These are phyloP conservation scores for Diaprepes abbreviatus DNA, from an alignment of 2,888 invertebrate species.

Conservation along the genomic window DNA sequence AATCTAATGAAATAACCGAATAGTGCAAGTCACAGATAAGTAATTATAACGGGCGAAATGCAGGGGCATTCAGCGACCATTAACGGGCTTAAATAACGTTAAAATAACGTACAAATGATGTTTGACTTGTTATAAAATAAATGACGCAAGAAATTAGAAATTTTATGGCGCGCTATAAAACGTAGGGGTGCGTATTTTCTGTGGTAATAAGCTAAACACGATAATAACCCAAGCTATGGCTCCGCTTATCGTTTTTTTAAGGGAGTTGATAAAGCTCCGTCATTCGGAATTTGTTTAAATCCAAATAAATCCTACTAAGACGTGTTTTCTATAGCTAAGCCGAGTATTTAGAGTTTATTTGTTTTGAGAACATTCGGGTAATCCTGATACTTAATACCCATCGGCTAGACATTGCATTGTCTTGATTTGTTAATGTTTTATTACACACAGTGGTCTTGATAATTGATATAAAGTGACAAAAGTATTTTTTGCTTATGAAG, in stretches of 20 bases:
- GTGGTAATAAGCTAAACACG: constrained; percentile 6
- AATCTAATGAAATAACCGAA: constrained; percentile 56
- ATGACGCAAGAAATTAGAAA: constrained; percentile 61
- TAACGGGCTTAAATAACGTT: constrained; percentile 58
- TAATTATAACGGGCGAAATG: constrained; percentile 55
- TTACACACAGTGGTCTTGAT: too few relatives aligned
- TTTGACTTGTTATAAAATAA: constrained; percentile 60
- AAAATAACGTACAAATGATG: constrained; percentile 58
- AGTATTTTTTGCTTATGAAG: too few relatives aligned
- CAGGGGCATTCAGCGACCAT: constrained; percentile 50
- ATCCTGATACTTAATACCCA: too few relatives aligned
- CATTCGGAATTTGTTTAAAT: too few relatives aligned
- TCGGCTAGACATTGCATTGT: too few relatives aligned
- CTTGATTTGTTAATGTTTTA: too few relatives aligned
- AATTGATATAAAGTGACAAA: too few relatives aligned
- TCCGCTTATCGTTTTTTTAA: constrained; percentile 8
- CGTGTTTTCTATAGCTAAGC: too few relatives aligned
- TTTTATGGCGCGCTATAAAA: constrained; percentile 58
- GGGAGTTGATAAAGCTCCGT: too few relatives aligned
- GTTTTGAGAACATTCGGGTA: too few relatives aligned
- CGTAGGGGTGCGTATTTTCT: constrained; percentile 24
- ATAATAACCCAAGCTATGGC: constrained; percentile 1
- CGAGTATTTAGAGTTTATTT: too few relatives aligned
- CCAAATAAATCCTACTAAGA: too few relatives aligned
- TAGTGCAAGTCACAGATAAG: constrained; percentile 57